Conservation (phyloP, 2,888 invertebrate genomes). For the Apoda limacodes region DNA sequence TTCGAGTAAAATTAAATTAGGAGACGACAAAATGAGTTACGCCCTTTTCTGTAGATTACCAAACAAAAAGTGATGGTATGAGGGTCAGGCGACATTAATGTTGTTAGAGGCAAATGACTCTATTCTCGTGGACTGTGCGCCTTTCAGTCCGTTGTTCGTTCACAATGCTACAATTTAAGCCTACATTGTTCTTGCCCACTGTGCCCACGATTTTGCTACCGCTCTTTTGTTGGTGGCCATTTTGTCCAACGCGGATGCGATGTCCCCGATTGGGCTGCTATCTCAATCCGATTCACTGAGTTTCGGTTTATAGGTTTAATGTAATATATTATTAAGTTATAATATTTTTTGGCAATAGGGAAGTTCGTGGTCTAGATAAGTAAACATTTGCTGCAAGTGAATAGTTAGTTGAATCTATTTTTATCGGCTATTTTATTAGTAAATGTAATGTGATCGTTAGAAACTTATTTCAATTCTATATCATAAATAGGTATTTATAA, state of each 20-base stretch:
- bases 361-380: too few relatives aligned
- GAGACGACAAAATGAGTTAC: conserved; percentile 68
- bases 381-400: too few relatives aligned
- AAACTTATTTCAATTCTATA: too few relatives aligned
- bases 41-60: conserved; percentile 69
- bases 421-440: too few relatives aligned
- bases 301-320: too few relatives aligned
- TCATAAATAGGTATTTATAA: too few relatives aligned
- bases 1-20: conserved; percentile 65
- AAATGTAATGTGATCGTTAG: too few relatives aligned
- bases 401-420: too few relatives aligned
- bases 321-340: too few relatives aligned
- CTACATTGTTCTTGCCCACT: conserved; percentile 57
- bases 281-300: conserved; percentile 23
- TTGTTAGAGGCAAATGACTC: conserved; percentile 66
- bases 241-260: too few relatives aligned
- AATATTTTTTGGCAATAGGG: too few relatives aligned
- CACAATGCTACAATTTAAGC: conserved; percentile 62
- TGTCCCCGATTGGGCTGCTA: too few relatives aligned
- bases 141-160: conserved; percentile 29
- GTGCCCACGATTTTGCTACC: conserved; percentile 51
- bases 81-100: conserved; percentile 61
- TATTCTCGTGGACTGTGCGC: conserved; percentile 53
- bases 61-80: conserved; percentile 67
- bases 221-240: conserved; percentile 53